Percentiles rank a stretch among this genome's conserved stretches.
Evolutionary conservation across 2,113 vertebrate species (phyloP).

Genomic region (Rhegmatorhina hoffmannsi): DNA sequence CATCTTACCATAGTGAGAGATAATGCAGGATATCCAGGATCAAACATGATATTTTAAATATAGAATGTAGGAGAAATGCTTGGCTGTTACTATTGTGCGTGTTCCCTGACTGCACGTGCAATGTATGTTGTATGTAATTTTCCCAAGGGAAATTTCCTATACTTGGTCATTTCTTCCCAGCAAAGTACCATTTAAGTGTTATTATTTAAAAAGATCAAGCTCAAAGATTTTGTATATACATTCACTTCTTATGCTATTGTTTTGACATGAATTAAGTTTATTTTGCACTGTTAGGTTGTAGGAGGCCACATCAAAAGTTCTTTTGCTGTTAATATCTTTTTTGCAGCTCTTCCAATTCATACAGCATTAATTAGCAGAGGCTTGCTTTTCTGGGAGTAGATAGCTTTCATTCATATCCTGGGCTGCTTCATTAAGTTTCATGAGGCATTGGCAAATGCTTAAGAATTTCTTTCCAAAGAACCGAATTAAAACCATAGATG

Average conservation of each 20-base stretch:
- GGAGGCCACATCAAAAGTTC: background rate
- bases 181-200: background rate
- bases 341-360: background rate
- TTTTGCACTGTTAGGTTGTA: background rate
- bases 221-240: background rate
- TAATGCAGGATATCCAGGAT: conserved; percentile 38
- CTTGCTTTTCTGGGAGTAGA: background rate
- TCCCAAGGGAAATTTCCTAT: conserved; percentile 14
- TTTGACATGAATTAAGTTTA: conserved; percentile 1
- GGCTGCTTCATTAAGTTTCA: background rate
- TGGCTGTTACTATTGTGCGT: background rate
- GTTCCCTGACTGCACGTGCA: background rate
- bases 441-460: background rate
- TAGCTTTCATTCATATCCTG: background rate
- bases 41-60: conserved; percentile 37
- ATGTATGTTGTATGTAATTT: background rate
- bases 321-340: background rate
- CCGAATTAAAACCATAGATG: background rate
- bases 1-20: background rate
- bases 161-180: conserved; percentile 4
- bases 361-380: background rate
- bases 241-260: conserved; percentile 28
- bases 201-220: conserved; percentile 1
- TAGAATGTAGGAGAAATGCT: background rate
- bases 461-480: background rate